A percentile compares a stretch with the other conserved stretches of the same genome.
phyloP scores from a whole-genome alignment of 2,113 vertebrate genomes.

The Aramus guarauna region DNA sequence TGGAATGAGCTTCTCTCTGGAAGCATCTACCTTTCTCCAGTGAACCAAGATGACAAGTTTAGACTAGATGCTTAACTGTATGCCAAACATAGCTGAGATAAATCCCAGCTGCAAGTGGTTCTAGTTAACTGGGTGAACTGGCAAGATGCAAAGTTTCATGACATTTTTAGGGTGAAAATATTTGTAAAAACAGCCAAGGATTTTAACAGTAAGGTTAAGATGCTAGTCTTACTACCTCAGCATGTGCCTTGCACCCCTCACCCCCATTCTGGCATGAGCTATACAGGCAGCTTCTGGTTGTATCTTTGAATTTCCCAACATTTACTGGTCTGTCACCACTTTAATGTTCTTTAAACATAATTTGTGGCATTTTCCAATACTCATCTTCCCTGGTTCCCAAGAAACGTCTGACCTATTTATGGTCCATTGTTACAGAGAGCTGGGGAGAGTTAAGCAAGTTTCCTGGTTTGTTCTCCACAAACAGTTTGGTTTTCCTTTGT shows the following conservation, averaged over 20 bases:
- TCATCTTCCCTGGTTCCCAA: slow-evolving; percentile 65
- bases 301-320: slow-evolving; percentile 49
- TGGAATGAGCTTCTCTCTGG: neutral
- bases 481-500: slow-evolving; percentile 74
- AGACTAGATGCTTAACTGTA: neutral
- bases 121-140: slow-evolving; percentile 13
- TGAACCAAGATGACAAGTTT: neutral
- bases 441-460: slow-evolving; percentile 64
- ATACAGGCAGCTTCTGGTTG: slow-evolving; percentile 19
- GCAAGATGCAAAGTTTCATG: neutral
- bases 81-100: neutral
- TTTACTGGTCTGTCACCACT: slow-evolving; percentile 66
- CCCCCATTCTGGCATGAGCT: neutral
- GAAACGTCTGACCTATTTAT: slow-evolving; percentile 67
- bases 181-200: neutral
- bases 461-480: slow-evolving; percentile 69
- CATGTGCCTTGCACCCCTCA: neutral
- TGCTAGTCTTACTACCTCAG: neutral
- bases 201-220: slow-evolving; percentile 23
- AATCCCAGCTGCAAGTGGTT: neutral
- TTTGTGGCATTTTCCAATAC: slow-evolving; percentile 68
- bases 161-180: neutral
- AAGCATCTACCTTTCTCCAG: neutral
- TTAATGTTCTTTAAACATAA: slow-evolving; percentile 66
- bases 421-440: slow-evolving; percentile 68